phyloP scores from a whole-genome alignment of 2,888 invertebrate genomes.

The Phalangium opilio region DNA sequence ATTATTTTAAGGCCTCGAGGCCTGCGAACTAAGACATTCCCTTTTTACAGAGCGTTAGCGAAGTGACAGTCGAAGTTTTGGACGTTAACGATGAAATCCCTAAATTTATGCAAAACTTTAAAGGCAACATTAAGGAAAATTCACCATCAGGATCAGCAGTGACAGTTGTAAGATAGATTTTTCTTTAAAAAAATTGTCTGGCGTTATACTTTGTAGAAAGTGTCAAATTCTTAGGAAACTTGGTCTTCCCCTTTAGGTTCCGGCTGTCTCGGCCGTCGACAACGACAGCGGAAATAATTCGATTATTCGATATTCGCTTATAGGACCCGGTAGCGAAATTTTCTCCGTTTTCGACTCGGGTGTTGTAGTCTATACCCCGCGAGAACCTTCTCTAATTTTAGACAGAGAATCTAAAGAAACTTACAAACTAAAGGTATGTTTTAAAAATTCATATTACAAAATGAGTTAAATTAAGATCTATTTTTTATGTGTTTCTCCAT shows the following conservation, averaged over 20 bases:
- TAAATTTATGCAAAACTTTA: constrained; percentile 21
- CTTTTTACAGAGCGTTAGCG: constrained; percentile 22
- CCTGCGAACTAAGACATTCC: neutral
- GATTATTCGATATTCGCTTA: constrained; percentile 18
- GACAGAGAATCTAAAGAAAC: constrained; percentile 19
- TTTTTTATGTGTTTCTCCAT: neutral
- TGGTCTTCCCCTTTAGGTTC: constrained; percentile 29
- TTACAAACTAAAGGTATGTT: constrained; percentile 19
- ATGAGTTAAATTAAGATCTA: neutral
- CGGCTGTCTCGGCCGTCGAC: constrained; percentile 53
- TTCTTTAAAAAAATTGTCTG: neutral
- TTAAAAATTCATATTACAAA: too few relatives aligned
- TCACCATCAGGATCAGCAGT: constrained; percentile 23
- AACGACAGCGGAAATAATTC: constrained; percentile 30
- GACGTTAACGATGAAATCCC: constrained; percentile 25
- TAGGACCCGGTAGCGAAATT: constrained; percentile 19
- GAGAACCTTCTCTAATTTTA: constrained; percentile 15
- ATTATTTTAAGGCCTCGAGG: too few relatives aligned
- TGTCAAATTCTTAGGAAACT: neutral
- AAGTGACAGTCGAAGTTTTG: constrained; percentile 24
- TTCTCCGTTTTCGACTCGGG: constrained; percentile 39
- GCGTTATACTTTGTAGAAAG: neutral
- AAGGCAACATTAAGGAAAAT: constrained; percentile 24
- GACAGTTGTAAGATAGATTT: constrained; percentile 24
- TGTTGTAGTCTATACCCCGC: constrained; percentile 21